phyloP scores from a whole-genome alignment of 2,888 invertebrate species.

The Dynastes hyllus region DNA sequence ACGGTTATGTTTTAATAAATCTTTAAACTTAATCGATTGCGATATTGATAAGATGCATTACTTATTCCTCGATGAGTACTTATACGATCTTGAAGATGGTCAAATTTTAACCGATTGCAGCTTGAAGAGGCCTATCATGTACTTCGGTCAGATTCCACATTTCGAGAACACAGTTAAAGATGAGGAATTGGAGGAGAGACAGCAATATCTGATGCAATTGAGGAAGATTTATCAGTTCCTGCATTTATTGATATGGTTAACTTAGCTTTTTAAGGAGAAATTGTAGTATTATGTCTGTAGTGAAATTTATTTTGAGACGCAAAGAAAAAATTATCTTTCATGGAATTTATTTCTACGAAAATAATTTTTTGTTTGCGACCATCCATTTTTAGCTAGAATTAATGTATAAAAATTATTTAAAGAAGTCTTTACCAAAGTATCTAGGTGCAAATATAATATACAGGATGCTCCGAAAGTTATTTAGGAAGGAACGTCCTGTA shows the following conservation, averaged over 20 bases:
- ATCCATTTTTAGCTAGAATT: no score
- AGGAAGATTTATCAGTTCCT: conserved; percentile 70
- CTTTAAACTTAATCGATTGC: conserved; percentile 78
- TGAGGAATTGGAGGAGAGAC: conserved; percentile 27
- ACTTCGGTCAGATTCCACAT: conserved; percentile 72
- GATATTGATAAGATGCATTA: conserved; percentile 72
- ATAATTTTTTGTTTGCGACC: no score
- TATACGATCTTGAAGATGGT: conserved; percentile 57
- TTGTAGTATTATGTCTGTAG: background rate
- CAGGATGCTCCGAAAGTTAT: no score
- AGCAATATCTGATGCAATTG: conserved; percentile 5
- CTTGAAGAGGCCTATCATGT: conserved; percentile 73
- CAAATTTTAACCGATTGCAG: conserved; percentile 77
- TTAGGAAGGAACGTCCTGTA: no score
- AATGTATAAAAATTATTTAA: no score
- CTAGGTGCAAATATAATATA: no score
- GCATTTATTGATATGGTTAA: conserved; percentile 78
- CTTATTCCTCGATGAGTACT: conserved; percentile 62
- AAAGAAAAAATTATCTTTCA: no score
- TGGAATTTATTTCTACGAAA: no score
- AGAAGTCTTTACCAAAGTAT: no score
- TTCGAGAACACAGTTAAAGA: conserved; percentile 62
- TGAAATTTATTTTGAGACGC: no score
- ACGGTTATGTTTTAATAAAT: conserved; percentile 83
- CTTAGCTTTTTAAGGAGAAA: conserved; percentile 59